A percentile compares a stretch with the other conserved stretches of the same genome.
Conservation (phyloP, 2,888 invertebrate species). For the Oscheius sp. region DNA sequence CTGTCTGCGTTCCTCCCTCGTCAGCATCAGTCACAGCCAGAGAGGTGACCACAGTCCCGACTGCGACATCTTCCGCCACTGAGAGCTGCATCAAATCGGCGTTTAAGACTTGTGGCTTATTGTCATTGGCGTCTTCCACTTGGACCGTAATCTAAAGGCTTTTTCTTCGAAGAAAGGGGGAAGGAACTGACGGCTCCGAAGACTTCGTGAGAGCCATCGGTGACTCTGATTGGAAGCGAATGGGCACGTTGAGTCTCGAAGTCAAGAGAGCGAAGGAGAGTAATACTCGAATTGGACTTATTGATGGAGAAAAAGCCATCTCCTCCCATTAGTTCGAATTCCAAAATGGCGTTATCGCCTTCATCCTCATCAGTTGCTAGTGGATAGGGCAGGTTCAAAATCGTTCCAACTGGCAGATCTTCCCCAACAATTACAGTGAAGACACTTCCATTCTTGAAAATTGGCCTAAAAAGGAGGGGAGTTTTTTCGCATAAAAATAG, state of each 20-base stretch:
- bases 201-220: conserved; percentile 46
- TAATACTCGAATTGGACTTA: conserved; percentile 37
- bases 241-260: conserved; percentile 46
- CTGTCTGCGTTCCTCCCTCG: conserved; percentile 25
- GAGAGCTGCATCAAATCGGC: conserved; percentile 41
- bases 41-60: conserved; percentile 34
- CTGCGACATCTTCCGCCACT: conserved; percentile 37
- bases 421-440: conserved; percentile 37
- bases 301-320: conserved; percentile 43
- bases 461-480: conserved; percentile 37
- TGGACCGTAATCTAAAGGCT: conserved; percentile 32
- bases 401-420: conserved; percentile 32
- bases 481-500: neutral
- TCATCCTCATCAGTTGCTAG: conserved; percentile 45
- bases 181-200: conserved; percentile 40
- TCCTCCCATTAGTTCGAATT: conserved; percentile 44
- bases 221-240: conserved; percentile 40
- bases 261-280: conserved; percentile 35
- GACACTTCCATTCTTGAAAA: conserved; percentile 47
- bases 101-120: conserved; percentile 39
- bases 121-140: conserved; percentile 42
- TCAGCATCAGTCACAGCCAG: conserved; percentile 37
- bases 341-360: conserved; percentile 32
- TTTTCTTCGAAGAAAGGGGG: neutral
- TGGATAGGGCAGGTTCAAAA: conserved; percentile 49